These are phyloP conservation scores for Macaria notata DNA, from an alignment of 2,888 invertebrate genomes.

Conservation along the genomic window DNA sequence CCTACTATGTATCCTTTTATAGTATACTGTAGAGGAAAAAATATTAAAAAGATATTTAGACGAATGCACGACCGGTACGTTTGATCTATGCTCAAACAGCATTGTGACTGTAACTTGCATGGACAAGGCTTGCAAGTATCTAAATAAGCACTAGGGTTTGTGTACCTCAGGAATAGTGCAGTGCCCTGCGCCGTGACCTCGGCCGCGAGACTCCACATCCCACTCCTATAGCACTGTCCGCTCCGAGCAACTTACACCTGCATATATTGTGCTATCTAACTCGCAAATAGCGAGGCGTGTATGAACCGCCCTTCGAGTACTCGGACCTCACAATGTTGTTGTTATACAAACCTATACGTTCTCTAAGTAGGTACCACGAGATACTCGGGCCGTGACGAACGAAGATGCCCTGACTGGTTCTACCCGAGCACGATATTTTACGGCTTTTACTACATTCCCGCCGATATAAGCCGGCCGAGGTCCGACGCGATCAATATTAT, in stretches of 20 bases:
- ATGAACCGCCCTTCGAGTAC: background rate
- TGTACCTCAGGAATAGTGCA: constrained; percentile 46
- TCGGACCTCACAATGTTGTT: constrained; percentile 4
- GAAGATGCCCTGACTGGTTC: constrained; percentile 19
- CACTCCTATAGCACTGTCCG: constrained; percentile 2
- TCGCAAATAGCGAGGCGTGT: background rate
- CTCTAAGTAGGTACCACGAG: too few species aligned
- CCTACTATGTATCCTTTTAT: too few species aligned
- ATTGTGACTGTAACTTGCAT: too few species aligned
- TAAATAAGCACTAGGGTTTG: too few species aligned
- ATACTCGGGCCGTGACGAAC: constrained; percentile 17
- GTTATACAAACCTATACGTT: too few species aligned
- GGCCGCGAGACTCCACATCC: constrained; percentile 35
- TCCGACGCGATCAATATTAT: constrained; percentile 12
- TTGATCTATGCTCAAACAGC: too few species aligned
- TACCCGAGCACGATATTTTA: constrained; percentile 17
- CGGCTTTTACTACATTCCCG: constrained; percentile 16
- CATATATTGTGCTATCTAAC: too few species aligned
- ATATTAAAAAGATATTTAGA: too few species aligned
- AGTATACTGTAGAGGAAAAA: too few species aligned
- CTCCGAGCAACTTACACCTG: background rate
- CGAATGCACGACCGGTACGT: too few species aligned
- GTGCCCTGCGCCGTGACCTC: constrained; percentile 40
- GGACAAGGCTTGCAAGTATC: too few species aligned
- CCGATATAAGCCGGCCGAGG: constrained; percentile 10